Conservation (phyloP, 2,113 vertebrate genomes). For the Cathartes aura region DNA sequence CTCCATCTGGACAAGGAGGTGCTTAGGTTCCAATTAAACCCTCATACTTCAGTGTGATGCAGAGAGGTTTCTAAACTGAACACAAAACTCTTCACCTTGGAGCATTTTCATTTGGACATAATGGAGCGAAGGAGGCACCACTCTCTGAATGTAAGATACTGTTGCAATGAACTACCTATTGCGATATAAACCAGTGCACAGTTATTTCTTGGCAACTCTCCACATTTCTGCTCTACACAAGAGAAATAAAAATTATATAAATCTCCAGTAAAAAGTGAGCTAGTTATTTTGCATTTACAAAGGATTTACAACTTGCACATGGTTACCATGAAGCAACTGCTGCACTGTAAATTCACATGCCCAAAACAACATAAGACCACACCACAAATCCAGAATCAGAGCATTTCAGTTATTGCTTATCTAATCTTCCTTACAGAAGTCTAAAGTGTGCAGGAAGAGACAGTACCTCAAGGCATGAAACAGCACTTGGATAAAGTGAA, state of each 20-base stretch:
- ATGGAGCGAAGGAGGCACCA: accelerated
- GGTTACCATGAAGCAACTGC: accelerated
- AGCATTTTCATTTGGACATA: background rate
- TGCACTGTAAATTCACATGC: background rate
- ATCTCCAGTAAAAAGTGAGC: background rate
- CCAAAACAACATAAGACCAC: background rate
- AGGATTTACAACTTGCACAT: background rate
- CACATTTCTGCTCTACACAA: background rate
- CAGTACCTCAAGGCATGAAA: background rate
- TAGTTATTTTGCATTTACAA: background rate
- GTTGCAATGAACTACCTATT: accelerated
- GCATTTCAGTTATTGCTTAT: background rate
- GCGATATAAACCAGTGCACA: background rate
- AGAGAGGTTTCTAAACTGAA: background rate
- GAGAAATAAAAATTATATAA: background rate
- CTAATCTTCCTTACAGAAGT: background rate
- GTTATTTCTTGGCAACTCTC: background rate
- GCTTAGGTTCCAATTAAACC: accelerated
- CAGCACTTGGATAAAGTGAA: background rate
- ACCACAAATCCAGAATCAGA: background rate
- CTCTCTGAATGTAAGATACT: background rate
- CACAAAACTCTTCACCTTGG: background rate
- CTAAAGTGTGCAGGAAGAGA: background rate
- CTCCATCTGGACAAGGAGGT: accelerated
- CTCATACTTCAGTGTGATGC: no score